Evolutionary conservation across 2,113 vertebrate genomes (phyloP).

Genomic region (Macaca nemestrina): DNA sequence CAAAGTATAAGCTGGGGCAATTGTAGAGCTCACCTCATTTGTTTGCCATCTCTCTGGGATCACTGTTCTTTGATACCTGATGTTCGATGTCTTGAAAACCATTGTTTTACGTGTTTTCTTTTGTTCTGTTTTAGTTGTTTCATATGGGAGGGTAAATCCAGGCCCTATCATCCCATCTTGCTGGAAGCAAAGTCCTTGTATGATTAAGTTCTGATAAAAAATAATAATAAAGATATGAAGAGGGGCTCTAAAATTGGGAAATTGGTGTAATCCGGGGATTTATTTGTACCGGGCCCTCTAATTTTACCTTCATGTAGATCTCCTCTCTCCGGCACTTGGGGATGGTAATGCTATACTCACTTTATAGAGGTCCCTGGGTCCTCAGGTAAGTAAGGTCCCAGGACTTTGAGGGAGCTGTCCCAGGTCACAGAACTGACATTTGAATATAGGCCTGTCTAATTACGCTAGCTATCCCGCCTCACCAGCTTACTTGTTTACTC

Average conservation of each 20-base stretch:
- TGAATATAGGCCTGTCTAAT: not conserved
- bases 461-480: not conserved
- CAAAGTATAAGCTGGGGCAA: fast-evolving
- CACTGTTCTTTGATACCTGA: not conserved
- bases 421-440: not conserved
- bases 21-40: not conserved
- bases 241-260: not conserved
- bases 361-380: not conserved
- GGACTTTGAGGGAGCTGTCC: not conserved
- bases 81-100: not conserved
- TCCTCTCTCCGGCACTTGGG: not conserved
- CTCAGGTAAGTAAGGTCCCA: not conserved
- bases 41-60: not conserved
- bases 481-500: not conserved
- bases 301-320: not conserved
- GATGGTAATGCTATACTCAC: not conserved
- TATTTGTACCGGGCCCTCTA: not conserved
- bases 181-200: not conserved
- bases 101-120: not conserved
- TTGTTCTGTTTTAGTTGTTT: not conserved
- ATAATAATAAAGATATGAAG: too few relatives aligned
- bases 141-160: not conserved
- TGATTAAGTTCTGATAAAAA: not conserved
- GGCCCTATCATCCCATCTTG: too few relatives aligned
- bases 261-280: not conserved